Conservation (phyloP, 2,888 invertebrate genomes). For the Allophyes oxyacanthae region DNA sequence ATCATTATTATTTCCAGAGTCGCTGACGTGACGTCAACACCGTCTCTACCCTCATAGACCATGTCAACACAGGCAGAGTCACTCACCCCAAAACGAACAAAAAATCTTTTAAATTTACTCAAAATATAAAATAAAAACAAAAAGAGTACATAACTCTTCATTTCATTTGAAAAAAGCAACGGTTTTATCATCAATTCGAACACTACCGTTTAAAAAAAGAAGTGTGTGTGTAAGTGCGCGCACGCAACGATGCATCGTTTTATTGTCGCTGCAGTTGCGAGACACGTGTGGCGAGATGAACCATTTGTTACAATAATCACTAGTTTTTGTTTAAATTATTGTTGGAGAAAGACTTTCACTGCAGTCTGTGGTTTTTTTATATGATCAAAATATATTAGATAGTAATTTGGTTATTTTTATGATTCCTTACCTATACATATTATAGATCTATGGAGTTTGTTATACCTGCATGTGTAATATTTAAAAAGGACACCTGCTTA, state of each 20-base stretch:
- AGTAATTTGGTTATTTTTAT: too few species aligned
- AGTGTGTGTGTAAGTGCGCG: slow-evolving; percentile 49
- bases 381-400: too few species aligned
- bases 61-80: slow-evolving; percentile 35
- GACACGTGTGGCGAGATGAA: slow-evolving; percentile 67
- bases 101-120: neutral
- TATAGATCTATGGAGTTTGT: too few species aligned
- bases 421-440: too few species aligned
- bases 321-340: slow-evolving; percentile 51
- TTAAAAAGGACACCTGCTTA: too few species aligned
- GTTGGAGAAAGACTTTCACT: slow-evolving; percentile 47
- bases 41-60: neutral
- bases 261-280: slow-evolving; percentile 69
- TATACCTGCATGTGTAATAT: too few species aligned
- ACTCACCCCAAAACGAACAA: slow-evolving; percentile 23
- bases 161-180: slow-evolving; percentile 52
- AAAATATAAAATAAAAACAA: neutral
- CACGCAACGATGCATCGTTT: slow-evolving; percentile 60
- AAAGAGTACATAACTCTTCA: slow-evolving; percentile 20
- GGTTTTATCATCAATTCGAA: slow-evolving; percentile 58
- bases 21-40: slow-evolving; percentile 9
- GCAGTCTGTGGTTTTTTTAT: slow-evolving; percentile 6
- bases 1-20: neutral
- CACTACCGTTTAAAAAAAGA: slow-evolving; percentile 63
- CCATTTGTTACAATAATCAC: slow-evolving; percentile 56